Base-by-base conservation (phyloP, 2,113 vertebrate species). In the Delphinus delphis region DNA sequence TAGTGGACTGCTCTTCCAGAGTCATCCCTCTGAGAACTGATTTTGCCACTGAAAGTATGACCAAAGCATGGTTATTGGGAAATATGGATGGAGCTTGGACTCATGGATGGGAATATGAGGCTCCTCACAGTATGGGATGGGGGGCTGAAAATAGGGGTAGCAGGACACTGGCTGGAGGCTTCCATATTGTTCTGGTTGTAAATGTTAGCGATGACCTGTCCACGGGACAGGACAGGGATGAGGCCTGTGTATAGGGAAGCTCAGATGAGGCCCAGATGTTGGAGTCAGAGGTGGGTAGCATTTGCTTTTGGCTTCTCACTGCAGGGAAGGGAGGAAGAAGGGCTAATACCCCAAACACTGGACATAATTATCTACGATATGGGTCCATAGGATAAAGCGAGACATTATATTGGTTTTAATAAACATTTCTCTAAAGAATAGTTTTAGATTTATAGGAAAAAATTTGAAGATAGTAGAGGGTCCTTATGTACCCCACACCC, bases 231-330 rank as follows among this genome's bases (percentile, higher is more conserved):
- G 41, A 20, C 36, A 79, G 70, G 33, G 68, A 60, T 44, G 25
- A 77, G 20, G n/a, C 18, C 67, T 82, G 18, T 63, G 50, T 38
- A 36, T 23, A 55, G 70, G 47, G 31, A 96, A 20, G 12, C n/a
- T 80, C 58, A 74, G 82, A 63, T 15, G 31, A 96, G 25, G 12
- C 38, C 58, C 58, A 74, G 82, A 63, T 15, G 17, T 10, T 31
- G 8, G 11, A 38, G 33, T 20, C 44, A 93, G 71, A 76, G 80
- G 71, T 85, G 67, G 33, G 33, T 77, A 62, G 44, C 14, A 67
- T 90, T 63, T 84, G 58, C 33, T 95, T 80, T 93, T n/a, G 63
- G 47, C 31, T 95, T 95, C 58, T 77, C 31, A 58, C 44, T 70
- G 63, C 0, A 8, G 33, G 36, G 33, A 36, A n/a, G 23, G 5